These are phyloP conservation scores for Meriones unguiculatus DNA, from an alignment of 2,113 vertebrate genomes.

Conservation along the genomic window DNA sequence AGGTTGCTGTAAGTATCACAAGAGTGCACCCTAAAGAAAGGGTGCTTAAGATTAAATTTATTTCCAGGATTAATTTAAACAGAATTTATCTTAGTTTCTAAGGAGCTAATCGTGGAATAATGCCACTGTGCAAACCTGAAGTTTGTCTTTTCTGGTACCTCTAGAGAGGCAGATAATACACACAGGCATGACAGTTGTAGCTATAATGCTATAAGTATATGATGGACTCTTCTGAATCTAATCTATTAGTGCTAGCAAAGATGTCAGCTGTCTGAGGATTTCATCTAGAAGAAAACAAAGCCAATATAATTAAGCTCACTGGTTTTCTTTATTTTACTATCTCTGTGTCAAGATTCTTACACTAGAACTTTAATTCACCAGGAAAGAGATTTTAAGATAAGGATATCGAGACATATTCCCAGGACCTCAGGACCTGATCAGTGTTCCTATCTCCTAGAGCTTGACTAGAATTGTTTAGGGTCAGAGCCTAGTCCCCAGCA, in stretches of 20 bases:
- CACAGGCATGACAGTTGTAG: background rate
- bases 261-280: constrained; percentile 3
- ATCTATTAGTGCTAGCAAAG: constrained; percentile 31
- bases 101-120: background rate
- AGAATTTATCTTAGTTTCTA: constrained; percentile 48
- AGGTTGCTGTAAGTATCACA: constrained; percentile 6
- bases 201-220: background rate
- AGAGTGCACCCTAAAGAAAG: constrained; percentile 31
- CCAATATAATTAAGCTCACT: constrained; percentile 27
- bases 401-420: background rate
- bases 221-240: background rate
- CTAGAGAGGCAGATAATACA: constrained; percentile 14
- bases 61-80: constrained; percentile 23
- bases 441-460: background rate
- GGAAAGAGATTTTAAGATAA: constrained; percentile 39
- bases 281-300: constrained; percentile 25
- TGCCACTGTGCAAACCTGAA: background rate
- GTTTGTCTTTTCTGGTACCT: constrained; percentile 38
- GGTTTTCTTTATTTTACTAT: constrained; percentile 47
- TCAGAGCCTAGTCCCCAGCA: background rate
- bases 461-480: background rate
- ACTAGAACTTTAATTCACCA: constrained; percentile 31
- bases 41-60: constrained; percentile 24
- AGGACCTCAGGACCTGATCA: background rate
- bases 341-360: background rate